phyloP scores from a whole-genome alignment of 2,888 invertebrate genomes.

The Gastrophysa polygoni region DNA sequence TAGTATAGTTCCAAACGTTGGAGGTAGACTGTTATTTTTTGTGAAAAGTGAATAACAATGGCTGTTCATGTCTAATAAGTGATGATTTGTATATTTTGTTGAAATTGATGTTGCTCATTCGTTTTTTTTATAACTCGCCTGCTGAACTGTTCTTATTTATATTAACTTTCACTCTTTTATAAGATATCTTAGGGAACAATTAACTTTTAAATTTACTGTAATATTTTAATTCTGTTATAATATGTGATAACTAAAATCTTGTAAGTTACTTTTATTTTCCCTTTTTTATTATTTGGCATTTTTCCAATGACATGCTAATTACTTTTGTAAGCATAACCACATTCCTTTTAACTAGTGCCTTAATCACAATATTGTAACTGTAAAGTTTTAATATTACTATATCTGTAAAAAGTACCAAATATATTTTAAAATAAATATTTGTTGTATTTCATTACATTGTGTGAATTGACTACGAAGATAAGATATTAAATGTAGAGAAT shows the following conservation, averaged over 20 bases:
- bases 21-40: constrained; percentile 23
- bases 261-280: constrained; percentile 13
- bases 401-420: constrained; percentile 34
- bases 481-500: too few relatives aligned
- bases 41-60: constrained; percentile 20
- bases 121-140: constrained; percentile 17
- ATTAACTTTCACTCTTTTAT: constrained; percentile 22
- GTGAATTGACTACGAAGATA: too few relatives aligned
- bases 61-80: constrained; percentile 28
- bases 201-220: constrained; percentile 19
- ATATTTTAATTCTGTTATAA: constrained; percentile 25
- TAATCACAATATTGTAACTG: constrained; percentile 31
- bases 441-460: not conserved
- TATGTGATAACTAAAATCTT: constrained; percentile 30
- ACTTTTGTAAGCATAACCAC: constrained; percentile 30
- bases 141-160: constrained; percentile 23
- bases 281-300: constrained; percentile 2
- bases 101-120: constrained; percentile 28
- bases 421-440: constrained; percentile 32
- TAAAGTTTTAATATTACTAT: constrained; percentile 30
- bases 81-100: constrained; percentile 32
- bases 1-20: constrained; percentile 21
- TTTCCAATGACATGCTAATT: constrained; percentile 21
- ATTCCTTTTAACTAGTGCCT: constrained; percentile 38
- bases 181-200: constrained; percentile 22